Base-by-base conservation (phyloP, 1,140 invertebrate species). In the Rhagoletis pomonella region DNA sequence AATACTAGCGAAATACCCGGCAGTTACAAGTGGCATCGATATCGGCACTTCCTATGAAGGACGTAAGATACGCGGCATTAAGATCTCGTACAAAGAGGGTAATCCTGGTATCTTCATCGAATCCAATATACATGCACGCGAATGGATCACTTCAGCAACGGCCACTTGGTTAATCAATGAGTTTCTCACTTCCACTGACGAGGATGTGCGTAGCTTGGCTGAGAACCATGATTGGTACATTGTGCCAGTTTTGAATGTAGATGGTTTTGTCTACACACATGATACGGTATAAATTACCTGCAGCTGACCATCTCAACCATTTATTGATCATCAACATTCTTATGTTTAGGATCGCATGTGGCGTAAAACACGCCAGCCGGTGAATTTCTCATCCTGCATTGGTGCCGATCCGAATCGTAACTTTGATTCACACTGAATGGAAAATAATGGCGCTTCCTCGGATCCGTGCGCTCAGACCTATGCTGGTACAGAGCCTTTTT, bases 351-450 rank as follows among this genome's bases (percentile, higher is more conserved):
- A 90, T 88, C 93, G 94, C 39, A 89, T 94, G 58, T 95, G 94
- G 94, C 91, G 94, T 6, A 95, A 95, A 88, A 94, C 94, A 2
- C 90, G 94, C 1, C 90, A 91, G 47, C 91, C 91, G 5, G 90
- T 91, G 12, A 60, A 50, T 3, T 89, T 17, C 86, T 90, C 85
- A 0, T 50, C 19, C 4, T 96, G 96, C 88, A 90, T 95, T 64
- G 96, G 96, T 1, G 95, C 95, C 0, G 96, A 97, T 90, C 92
- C 94, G 0, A 96, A 96, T 90, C 93, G 96, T 47, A 97, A 97
- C 90, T 97, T 95, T 93, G 95, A 95, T 88, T 95, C 94, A 88
- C 93, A 95, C 89, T 96, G 95, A 95, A 93, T 93, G 67, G 94
- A 94, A 86, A 93, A 93, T 89, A 88, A 58, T 1, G 90, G 91